phyloP scores from a whole-genome alignment of 2,113 vertebrate species.

The Atherinomorus stipes region DNA sequence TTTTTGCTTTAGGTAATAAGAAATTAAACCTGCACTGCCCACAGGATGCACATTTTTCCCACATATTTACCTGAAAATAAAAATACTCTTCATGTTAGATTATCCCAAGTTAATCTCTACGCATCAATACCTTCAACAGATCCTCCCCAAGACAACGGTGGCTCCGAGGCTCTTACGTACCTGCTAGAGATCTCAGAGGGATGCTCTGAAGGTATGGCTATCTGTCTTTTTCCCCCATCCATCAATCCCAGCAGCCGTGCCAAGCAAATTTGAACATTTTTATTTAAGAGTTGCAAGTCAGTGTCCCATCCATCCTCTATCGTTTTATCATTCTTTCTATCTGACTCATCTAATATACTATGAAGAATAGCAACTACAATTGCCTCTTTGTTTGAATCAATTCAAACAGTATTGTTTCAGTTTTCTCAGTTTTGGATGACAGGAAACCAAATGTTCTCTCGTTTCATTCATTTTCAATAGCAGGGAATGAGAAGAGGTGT shows the following conservation, averaged over 20 bases:
- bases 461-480: not conserved
- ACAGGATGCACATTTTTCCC: not conserved
- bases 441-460: conserved; percentile 26
- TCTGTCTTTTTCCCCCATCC: not conserved
- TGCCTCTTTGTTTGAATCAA: conserved; percentile 16
- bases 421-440: not conserved
- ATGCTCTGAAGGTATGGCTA: conserved; percentile 87
- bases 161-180: conserved; percentile 93
- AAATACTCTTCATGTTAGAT: not conserved
- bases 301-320: not conserved
- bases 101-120: not conserved
- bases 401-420: not conserved
- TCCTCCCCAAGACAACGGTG: conserved; percentile 94
- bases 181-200: conserved; percentile 94
- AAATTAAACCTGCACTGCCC: not conserved
- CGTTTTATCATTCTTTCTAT: not conserved
- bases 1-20: not conserved
- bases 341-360: conserved; percentile 4
- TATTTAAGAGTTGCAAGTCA: not conserved
- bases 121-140: conserved; percentile 79
- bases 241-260: not conserved
- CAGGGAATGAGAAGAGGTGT: not conserved
- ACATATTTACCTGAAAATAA: not conserved
- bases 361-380: not conserved
- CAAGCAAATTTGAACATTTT: not conserved